These are phyloP conservation scores for Pyrrhia umbra DNA, from an alignment of 2,888 invertebrate species.

Conservation along the genomic window DNA sequence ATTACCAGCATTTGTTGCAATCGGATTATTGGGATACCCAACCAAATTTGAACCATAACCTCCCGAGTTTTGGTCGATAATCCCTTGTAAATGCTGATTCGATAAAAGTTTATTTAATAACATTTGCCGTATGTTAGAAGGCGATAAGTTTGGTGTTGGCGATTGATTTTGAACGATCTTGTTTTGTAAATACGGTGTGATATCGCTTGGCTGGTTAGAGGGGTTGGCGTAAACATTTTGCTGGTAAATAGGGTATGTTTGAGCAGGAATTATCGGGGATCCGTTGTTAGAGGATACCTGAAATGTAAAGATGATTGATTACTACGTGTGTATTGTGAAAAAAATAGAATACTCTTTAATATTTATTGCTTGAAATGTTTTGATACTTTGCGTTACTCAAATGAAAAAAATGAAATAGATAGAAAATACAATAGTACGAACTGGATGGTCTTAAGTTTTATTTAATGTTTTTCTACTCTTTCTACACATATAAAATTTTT, in stretches of 20 bases:
- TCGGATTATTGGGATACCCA: constrained; percentile 40
- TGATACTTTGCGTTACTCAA: neutral
- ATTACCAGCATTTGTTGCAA: constrained; percentile 67
- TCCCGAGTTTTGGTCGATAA: constrained; percentile 63
- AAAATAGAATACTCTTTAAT: neutral
- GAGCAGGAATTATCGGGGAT: constrained; percentile 59
- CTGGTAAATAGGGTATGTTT: constrained; percentile 59
- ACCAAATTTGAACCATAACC: constrained; percentile 66
- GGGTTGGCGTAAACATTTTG: constrained; percentile 54
- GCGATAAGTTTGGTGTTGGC: constrained; percentile 45
- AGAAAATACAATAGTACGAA: no score
- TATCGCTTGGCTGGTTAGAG: constrained; percentile 57
- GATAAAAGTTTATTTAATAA: constrained; percentile 68
- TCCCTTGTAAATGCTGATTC: constrained; percentile 64
- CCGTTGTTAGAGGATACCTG: constrained; percentile 73
- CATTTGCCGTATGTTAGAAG: constrained; percentile 63
- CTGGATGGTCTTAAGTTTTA: no score
- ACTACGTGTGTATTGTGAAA: constrained; percentile 9
- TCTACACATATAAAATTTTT: no score
- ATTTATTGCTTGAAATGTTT: neutral
- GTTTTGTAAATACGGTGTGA: constrained; percentile 61
- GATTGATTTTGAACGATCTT: constrained; percentile 62
- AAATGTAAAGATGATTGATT: constrained; percentile 59
- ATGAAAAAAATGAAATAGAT: no score
- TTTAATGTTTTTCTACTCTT: no score